These are phyloP conservation scores for Oxygymnocypris stewartii DNA, from an alignment of 2,113 vertebrate genomes.

Conservation along the genomic window DNA sequence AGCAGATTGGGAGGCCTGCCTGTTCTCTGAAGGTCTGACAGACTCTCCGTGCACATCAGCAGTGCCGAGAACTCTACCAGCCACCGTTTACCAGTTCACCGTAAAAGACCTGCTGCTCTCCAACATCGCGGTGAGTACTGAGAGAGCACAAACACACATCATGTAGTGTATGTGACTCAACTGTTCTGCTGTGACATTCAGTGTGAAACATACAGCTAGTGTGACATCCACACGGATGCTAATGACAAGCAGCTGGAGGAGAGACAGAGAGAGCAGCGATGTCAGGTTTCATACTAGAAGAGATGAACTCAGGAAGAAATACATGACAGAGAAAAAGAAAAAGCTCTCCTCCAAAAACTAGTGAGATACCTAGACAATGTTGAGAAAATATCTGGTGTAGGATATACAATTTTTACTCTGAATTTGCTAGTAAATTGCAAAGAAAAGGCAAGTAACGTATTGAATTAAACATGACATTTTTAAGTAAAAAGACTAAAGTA, in stretches of 20 bases:
- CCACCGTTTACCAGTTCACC: slow-evolving; percentile 70
- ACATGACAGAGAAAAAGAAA: not conserved
- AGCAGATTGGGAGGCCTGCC: slow-evolving; percentile 76
- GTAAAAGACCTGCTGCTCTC: slow-evolving; percentile 91
- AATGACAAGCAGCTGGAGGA: not conserved
- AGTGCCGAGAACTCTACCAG: not conserved
- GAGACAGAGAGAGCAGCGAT: not conserved
- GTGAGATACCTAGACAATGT: not conserved
- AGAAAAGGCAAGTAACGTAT: no score
- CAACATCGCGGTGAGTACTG: slow-evolving; percentile 67
- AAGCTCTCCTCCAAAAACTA: not conserved
- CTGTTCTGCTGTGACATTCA: slow-evolving; percentile 11
- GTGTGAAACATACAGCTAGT: not conserved
- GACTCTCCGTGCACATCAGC: slow-evolving; percentile 42
- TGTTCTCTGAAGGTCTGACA: slow-evolving; percentile 66
- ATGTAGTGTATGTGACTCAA: not conserved
- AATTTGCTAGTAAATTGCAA: no score
- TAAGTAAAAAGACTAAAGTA: not conserved
- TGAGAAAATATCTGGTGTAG: not conserved
- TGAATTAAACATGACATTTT: not conserved
- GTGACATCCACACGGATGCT: not conserved
- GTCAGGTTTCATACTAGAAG: not conserved
- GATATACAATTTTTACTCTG: no score
- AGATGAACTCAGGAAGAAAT: not conserved
- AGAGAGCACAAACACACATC: not conserved